Evolutionary conservation across 2,888 invertebrate species (phyloP).

Genomic region (Priapulus caudatus): DNA sequence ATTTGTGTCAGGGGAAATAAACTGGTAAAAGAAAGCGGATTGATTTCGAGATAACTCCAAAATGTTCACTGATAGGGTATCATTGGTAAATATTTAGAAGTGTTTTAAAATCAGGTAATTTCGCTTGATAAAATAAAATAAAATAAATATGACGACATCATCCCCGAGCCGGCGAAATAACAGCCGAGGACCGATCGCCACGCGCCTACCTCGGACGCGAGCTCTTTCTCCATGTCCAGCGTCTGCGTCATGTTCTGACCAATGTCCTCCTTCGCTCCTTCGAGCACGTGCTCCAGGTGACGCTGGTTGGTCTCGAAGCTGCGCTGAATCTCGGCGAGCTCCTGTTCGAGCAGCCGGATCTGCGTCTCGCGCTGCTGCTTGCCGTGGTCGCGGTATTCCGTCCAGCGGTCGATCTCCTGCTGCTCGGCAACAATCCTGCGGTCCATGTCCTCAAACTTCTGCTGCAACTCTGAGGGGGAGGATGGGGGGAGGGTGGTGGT

Average conservation of each 20-base stretch:
- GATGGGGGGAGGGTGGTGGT: no score
- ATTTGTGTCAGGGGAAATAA: no score
- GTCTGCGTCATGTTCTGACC: slow-evolving; percentile 27
- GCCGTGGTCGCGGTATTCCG: slow-evolving; percentile 29
- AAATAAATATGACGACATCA: no score
- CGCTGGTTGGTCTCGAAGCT: slow-evolving; percentile 31
- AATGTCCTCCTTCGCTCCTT: slow-evolving; percentile 28
- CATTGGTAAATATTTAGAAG: no score
- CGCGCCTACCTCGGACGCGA: slow-evolving; percentile 31
- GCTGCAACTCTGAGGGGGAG: slow-evolving; percentile 7
- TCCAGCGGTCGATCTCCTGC: slow-evolving; percentile 30
- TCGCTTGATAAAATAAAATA: no score
- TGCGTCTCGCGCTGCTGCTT: slow-evolving; percentile 28
- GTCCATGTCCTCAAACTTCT: slow-evolving; percentile 25
- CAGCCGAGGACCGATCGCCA: no score
- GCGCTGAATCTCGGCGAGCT: slow-evolving; percentile 32
- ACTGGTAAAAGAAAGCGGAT: no score
- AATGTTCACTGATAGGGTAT: no score
- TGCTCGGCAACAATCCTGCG: slow-evolving; percentile 25
- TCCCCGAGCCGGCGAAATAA: no score
- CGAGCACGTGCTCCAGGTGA: slow-evolving; percentile 27
- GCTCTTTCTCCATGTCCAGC: slow-evolving; percentile 32
- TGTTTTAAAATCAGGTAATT: no score
- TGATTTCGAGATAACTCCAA: no score
- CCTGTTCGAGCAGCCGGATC: slow-evolving; percentile 32